A percentile compares a stretch with the other conserved stretches of the same genome.
Conservation (phyloP, 2,113 vertebrate genomes). For the Neodon shergylaensis region DNA sequence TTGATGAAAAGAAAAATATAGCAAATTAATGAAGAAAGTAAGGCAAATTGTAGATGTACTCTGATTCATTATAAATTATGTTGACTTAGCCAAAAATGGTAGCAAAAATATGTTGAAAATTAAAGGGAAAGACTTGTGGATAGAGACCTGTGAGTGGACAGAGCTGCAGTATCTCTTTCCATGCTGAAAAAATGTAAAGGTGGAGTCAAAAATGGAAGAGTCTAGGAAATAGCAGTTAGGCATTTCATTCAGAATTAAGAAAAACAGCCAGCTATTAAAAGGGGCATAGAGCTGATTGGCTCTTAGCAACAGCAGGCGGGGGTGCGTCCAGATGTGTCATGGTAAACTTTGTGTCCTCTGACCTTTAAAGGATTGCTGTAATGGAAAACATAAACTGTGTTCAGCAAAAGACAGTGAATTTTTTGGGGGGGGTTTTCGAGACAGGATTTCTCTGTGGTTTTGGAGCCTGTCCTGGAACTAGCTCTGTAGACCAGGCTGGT, state of each 20-base stretch:
- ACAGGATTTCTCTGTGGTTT: no score
- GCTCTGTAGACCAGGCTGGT: no score
- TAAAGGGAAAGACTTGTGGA: not conserved
- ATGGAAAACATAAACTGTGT: not conserved
- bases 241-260: conserved; percentile 10
- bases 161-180: not conserved
- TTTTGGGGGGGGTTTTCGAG: no score
- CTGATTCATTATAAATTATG: conserved; percentile 9
- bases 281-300: not conserved
- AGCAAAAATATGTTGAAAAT: not conserved
- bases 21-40: not conserved
- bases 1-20: not conserved
- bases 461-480: no score
- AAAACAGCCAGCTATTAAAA: not conserved
- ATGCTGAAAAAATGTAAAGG: not conserved
- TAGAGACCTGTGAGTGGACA: not conserved
- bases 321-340: not conserved
- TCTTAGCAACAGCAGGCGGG: not conserved
- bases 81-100: conserved; percentile 25
- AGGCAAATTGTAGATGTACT: not conserved
- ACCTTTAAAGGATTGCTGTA: not conserved
- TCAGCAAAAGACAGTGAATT: not conserved
- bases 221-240: not conserved
- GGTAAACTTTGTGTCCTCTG: not conserved
- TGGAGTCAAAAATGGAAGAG: not conserved